Conservation (phyloP, 2,888 invertebrate species). For the Tiliacea citrago region DNA sequence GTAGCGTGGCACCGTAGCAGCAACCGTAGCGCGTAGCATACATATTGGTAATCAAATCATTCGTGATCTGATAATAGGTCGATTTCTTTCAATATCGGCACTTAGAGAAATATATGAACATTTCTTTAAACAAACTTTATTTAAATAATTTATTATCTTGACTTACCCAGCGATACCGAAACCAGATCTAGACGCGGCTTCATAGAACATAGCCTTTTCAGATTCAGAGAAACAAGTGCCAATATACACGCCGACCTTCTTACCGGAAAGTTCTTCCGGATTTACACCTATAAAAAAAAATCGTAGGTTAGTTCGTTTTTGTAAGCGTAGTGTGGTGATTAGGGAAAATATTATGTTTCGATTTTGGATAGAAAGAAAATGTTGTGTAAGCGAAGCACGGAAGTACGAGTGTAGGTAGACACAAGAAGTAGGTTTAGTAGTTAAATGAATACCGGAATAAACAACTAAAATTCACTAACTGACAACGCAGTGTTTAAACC, state of each 20-base stretch:
- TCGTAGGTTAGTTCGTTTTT: background rate
- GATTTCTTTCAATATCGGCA: background rate
- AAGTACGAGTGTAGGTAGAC: background rate
- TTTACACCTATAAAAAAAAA: conserved; percentile 84
- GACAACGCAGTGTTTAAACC: too few species aligned
- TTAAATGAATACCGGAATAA: too few species aligned
- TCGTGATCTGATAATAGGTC: background rate
- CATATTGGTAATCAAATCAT: too few species aligned
- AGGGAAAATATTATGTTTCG: background rate
- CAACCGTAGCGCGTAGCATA: too few species aligned
- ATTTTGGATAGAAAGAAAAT: background rate
- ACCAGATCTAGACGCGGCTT: conserved; percentile 62
- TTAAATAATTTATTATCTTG: background rate
- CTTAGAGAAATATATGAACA: too few species aligned
- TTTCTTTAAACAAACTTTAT: background rate
- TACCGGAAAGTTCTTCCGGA: conserved; percentile 90
- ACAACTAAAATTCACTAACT: too few species aligned
- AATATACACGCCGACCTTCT: conserved; percentile 87
- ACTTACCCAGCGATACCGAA: conserved; percentile 78
- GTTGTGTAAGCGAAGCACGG: background rate
- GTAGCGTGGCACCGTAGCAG: too few species aligned
- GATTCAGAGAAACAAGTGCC: conserved; percentile 91
- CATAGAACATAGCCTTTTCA: conserved; percentile 87
- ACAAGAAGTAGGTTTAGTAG: too few species aligned
- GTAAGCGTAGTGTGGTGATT: background rate